Evolutionary conservation across 2,113 vertebrate species (phyloP), one percentile per base, ranked within the genome.

Genomic region (Passer montanus): DNA sequence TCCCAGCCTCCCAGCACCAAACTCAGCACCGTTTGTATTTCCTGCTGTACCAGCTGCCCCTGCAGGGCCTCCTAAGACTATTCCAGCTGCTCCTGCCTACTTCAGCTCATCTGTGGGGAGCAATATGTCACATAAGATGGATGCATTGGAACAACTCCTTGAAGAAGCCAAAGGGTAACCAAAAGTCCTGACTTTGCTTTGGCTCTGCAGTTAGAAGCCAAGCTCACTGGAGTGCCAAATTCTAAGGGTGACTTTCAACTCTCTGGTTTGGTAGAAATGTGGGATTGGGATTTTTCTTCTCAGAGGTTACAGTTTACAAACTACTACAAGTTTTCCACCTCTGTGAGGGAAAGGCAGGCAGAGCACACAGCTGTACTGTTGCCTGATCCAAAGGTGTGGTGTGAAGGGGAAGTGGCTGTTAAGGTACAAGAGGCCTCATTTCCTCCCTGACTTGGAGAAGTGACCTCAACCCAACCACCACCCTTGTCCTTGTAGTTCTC

Each of bases 91-190:
- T 76, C 75, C 97, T 10, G 96, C 91, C 5, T 92, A 75, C 91
- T 93, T 95, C 39, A 81, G 66, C 69, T 95, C 97, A 0, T 44
- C 96, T 24, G 14, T 89, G 79, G 96, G 97, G 22, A 92, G 82
- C 53, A 97, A 37, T 58, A 26, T 86, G 33, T 43, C 95, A 18
- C 91, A 95, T 37, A 97, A 96, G 68, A 95, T 98, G 80, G 98
- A 98, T 77, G 82, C 96, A 22, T 24, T 98, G 13, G 97, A 96
- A 55, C 98, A 98, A 63, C 96, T 98, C 80, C 96, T 98, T 24
- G 98, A 98, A 68, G 98, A 98, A 69, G 91, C 95, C 90, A 98
- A 96, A 98, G 97, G 93, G 98, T 98, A 97, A 97, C 56, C 96
- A 86, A 72, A 89, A 93, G 41, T 82, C 53, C 41, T 81, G 60